Evolutionary conservation across 1,140 invertebrate species (phyloP).

Genomic region (Zaprionus africanus): DNA sequence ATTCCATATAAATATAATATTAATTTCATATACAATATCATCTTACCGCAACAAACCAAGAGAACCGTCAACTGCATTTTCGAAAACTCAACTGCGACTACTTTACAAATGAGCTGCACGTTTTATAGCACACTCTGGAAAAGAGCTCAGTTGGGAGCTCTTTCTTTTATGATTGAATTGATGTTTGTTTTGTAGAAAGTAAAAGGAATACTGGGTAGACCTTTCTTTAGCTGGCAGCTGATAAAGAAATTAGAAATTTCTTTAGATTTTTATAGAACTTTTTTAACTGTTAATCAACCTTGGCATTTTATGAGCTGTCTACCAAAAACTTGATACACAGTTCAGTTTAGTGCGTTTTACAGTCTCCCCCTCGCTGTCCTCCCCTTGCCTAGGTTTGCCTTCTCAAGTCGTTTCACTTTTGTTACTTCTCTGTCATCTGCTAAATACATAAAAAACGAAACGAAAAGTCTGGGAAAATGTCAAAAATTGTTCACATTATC

Average conservation of each 20-base stretch:
- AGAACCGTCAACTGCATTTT: constrained; percentile 46
- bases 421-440: constrained; percentile 26
- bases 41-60: constrained; percentile 29
- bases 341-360: constrained; percentile 8
- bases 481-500: constrained; percentile 60
- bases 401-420: constrained; percentile 18
- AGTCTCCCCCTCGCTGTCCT: not conserved
- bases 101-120: not conserved
- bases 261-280: constrained; percentile 24
- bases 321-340: constrained; percentile 11
- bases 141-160: not conserved
- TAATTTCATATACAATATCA: not conserved
- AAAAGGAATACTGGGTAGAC: constrained; percentile 20
- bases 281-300: constrained; percentile 23
- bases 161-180: constrained; percentile 27
- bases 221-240: not conserved
- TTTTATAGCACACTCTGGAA: constrained; percentile 41
- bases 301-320: constrained; percentile 17
- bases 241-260: constrained; percentile 7
- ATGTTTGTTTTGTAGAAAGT: constrained; percentile 25
- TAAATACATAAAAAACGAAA: constrained; percentile 43
- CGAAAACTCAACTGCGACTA: constrained; percentile 20
- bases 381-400: not conserved
- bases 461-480: constrained; percentile 35
- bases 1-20: not conserved